Conservation (phyloP, 30 jellyfish, hydroid and myxozoan genomes). For the Morbakka virulenta region DNA sequence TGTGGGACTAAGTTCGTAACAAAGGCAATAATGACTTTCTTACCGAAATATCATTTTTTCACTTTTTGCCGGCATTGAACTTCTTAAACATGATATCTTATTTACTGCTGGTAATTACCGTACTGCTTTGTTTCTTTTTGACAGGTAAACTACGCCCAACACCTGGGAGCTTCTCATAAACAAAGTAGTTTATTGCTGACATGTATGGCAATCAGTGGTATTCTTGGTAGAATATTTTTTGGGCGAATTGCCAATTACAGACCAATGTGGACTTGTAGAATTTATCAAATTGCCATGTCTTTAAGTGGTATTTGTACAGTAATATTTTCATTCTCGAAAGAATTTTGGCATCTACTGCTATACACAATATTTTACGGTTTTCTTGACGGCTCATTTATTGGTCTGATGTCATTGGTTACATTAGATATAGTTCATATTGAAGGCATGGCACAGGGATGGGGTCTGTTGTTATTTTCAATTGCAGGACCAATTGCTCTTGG, state of each 20-base stretch:
- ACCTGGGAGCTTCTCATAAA: constrained; percentile 54
- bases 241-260: constrained; percentile 66
- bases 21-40: too few relatives aligned
- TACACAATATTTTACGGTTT: constrained; percentile 77
- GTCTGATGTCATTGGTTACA: constrained; percentile 78
- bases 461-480: constrained; percentile 72
- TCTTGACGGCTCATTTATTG: constrained; percentile 95
- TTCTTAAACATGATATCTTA: too few relatives aligned
- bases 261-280: constrained; percentile 33
- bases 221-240: constrained; percentile 69
- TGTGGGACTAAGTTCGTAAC: too few relatives aligned
- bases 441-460: constrained; percentile 85
- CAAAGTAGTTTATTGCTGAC: constrained; percentile 64
- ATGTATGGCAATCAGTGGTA: constrained; percentile 66
- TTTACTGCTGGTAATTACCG: too few relatives aligned
- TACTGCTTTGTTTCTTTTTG: neutral
- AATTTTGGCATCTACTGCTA: constrained; percentile 71
- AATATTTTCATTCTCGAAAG: constrained; percentile 46
- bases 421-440: constrained; percentile 76
- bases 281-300: constrained; percentile 83
- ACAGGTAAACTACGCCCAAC: constrained; percentile 78
- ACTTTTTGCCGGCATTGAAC: too few relatives aligned
- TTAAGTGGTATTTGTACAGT: constrained; percentile 63
- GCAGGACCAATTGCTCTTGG: constrained; percentile 91
- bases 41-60: too few relatives aligned